Conservation (phyloP, 2,797 vertebrate species). For the Macropus fuliginosus region DNA sequence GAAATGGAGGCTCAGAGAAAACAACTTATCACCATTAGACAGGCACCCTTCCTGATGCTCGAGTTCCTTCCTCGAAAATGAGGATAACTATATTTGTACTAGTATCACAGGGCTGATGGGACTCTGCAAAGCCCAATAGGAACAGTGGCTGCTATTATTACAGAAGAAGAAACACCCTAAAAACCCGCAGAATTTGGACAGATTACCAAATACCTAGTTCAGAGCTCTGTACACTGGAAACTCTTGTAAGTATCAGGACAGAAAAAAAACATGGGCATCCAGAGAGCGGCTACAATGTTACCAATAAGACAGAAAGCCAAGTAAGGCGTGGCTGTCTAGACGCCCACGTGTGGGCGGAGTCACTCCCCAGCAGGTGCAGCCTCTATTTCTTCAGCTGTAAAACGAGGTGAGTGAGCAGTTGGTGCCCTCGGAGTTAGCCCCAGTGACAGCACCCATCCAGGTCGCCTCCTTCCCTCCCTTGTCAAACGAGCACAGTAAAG, state of each 20-base stretch:
- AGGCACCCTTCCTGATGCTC: not conserved
- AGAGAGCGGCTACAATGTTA: not conserved
- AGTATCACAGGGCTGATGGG: not conserved
- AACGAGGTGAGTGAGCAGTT: no score
- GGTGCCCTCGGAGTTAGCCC: no score
- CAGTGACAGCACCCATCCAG: no score
- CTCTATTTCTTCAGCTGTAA: no score
- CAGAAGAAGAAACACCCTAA: not conserved
- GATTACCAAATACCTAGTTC: not conserved
- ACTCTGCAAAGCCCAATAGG: not conserved
- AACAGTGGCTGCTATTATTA: not conserved
- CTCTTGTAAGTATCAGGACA: not conserved
- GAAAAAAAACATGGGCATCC: no score
- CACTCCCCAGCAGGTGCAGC: no score
- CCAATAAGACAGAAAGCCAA: not conserved
- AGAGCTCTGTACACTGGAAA: not conserved
- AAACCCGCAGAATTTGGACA: not conserved
- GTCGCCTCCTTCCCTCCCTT: no score
- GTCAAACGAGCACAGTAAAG: no score
- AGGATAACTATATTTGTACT: not conserved
- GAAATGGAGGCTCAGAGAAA: not conserved
- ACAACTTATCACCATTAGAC: not conserved
- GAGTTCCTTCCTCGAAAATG: not conserved
- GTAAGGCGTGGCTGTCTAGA: no score
- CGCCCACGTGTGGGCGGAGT: no score